Percentiles rank a stretch among this genome's conserved stretches.
These are phyloP conservation scores for Nomada hirtipes DNA, from an alignment of 2,888 invertebrate species.

Conservation along the genomic window DNA sequence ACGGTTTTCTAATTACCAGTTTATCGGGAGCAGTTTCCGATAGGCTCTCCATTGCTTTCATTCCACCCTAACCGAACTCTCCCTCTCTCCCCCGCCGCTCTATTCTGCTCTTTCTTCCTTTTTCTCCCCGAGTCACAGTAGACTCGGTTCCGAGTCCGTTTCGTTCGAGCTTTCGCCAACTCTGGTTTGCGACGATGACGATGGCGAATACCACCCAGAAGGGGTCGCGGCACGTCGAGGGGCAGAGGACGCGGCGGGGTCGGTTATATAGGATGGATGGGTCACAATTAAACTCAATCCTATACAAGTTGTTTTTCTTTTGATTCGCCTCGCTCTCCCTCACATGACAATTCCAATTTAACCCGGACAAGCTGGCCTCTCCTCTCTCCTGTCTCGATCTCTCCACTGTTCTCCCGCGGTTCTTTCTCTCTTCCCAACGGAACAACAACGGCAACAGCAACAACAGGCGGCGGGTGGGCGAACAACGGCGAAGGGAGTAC, in stretches of 20 bases:
- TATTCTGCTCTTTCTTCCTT: slow-evolving; percentile 59
- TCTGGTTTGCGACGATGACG: slow-evolving; percentile 64
- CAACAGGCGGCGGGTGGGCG: slow-evolving; percentile 30
- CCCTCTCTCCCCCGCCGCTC: slow-evolving; percentile 9
- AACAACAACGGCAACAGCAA: slow-evolving; percentile 58
- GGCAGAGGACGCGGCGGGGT: slow-evolving; percentile 14
- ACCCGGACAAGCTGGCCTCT: slow-evolving; percentile 64
- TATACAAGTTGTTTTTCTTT: slow-evolving; percentile 82
- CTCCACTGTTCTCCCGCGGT: slow-evolving; percentile 39
- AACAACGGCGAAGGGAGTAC: slow-evolving; percentile 16
- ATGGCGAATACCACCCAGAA: slow-evolving; percentile 58
- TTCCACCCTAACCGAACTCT: slow-evolving; percentile 27
- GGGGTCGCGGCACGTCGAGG: slow-evolving; percentile 24
- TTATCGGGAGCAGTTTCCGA: slow-evolving; percentile 75
- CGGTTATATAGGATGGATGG: slow-evolving; percentile 54
- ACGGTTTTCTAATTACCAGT: slow-evolving; percentile 79
- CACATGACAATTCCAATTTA: slow-evolving; percentile 83
- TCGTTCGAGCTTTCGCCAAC: slow-evolving; percentile 69
- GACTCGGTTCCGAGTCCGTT: slow-evolving; percentile 60
- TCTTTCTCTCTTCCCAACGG: slow-evolving; percentile 56
- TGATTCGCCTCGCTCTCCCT: slow-evolving; percentile 79
- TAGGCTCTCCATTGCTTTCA: slow-evolving; percentile 55
- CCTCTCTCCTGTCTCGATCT: slow-evolving; percentile 45
- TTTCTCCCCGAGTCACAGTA: slow-evolving; percentile 61
- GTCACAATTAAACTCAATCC: slow-evolving; percentile 81